Evolutionary conservation across 1,140 invertebrate species (phyloP), one percentile per base, ranked within the genome.

Genomic region (Galleria mellonella): DNA sequence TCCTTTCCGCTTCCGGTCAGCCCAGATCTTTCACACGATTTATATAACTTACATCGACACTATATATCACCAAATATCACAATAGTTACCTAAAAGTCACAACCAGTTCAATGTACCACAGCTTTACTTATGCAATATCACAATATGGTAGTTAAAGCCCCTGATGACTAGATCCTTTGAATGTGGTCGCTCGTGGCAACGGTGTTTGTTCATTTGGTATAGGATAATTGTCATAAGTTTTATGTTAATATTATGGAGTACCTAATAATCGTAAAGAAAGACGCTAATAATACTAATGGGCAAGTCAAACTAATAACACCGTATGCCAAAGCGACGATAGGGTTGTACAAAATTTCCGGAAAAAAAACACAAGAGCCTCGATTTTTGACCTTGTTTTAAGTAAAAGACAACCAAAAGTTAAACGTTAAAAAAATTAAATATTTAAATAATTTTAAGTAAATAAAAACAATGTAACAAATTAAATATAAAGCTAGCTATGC

Each of bases 321-420:
- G 55, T 39, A 47, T 49, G 51, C 50, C 59, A 58, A 51, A 46
- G 53, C 51, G 47, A 56, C 43, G 49, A 40, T 53, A 66, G 64
- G 51, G 68, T 77, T 72, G 73, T 71, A 69, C 64, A 60, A 68
- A 73, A 72, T 71, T 79, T 57, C 64, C 61, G 59, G 59, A 55
- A 59, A 62, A 55, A 59, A 62, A 66, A 67, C 67, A 59, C 66
- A 68, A 55, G 43, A 61, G 58, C 77, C 78, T 79, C 73, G 63
- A 72, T 68, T 75, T 78, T 81, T 71, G 74, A 79, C 65, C 60
- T 84, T 73, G 71, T 81, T 71, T 77, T 78, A 79, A 79, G 75
- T 73, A 74, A 78, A 78, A 82, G 71, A 74, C 82, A 85, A 85
- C 82, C 82, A 85, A 85, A 85, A 83, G 82, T 81, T 85, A 85